Evolutionary conservation across 2,888 invertebrate genomes (phyloP).

Genomic region (Petrolisthes manimaculis): DNA sequence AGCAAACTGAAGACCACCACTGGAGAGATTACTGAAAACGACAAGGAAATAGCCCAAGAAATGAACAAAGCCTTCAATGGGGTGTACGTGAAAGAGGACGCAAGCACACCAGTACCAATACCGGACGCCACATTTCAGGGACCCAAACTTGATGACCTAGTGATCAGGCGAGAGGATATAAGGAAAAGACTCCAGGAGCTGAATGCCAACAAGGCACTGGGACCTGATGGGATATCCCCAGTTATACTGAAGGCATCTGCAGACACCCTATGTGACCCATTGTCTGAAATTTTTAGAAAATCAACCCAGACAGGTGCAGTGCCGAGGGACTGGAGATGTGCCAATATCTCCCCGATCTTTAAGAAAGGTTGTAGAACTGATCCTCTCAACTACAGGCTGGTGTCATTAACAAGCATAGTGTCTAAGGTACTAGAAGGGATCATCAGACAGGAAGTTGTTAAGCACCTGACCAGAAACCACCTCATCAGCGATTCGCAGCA

Average conservation of each 20-base stretch:
- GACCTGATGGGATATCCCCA: constrained; percentile 12
- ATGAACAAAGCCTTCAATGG: constrained; percentile 26
- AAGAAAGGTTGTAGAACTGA: neutral
- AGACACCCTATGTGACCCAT: constrained; percentile 16
- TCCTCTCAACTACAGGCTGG: neutral
- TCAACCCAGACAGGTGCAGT: constrained; percentile 19
- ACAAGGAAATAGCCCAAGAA: constrained; percentile 21
- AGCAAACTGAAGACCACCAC: no score
- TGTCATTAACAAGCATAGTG: neutral
- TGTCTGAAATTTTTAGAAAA: neutral
- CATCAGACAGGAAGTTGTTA: no score
- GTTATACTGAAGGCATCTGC: constrained; percentile 2
- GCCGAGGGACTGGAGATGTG: constrained; percentile 31
- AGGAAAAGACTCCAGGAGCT: constrained; percentile 4
- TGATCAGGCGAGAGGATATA: no score
- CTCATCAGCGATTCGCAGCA: no score
- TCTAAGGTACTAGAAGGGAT: no score
- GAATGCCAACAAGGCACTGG: constrained; percentile 17
- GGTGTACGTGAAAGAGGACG: constrained; percentile 13
- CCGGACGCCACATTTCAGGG: constrained; percentile 8
- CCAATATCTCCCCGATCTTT: constrained; percentile 20
- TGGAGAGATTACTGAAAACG: constrained; percentile 17
- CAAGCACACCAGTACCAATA: neutral
- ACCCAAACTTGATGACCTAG: no score
- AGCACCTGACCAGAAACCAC: no score